phyloP scores from a whole-genome alignment of 2,113 vertebrate genomes.

The Daubentonia madagascariensis region DNA sequence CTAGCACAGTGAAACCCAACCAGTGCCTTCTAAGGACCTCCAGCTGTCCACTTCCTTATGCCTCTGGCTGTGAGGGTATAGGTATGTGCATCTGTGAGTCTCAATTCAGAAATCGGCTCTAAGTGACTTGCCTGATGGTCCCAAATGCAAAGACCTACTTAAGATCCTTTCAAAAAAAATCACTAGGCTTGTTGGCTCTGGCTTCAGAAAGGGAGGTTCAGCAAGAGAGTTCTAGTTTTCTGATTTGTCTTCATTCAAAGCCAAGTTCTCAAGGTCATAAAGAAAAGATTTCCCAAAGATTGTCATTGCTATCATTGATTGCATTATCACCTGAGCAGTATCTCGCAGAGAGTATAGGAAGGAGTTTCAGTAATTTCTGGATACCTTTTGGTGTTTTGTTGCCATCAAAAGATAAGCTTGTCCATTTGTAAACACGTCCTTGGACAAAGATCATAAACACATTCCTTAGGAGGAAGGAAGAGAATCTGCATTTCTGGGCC shows the following conservation, averaged over 20 bases:
- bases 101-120: not conserved
- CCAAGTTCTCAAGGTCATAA: not conserved
- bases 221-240: not conserved
- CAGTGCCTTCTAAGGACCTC: not conserved
- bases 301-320: not conserved
- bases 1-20: not conserved
- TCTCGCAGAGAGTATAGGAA: not conserved
- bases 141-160: not conserved
- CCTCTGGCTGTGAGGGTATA: not conserved
- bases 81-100: not conserved
- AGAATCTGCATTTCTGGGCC: not conserved
- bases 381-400: not conserved
- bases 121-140: not conserved
- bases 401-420: not conserved
- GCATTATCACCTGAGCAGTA: not conserved
- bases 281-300: constrained; percentile 9
- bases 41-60: not conserved
- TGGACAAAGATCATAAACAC: not conserved
- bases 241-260: not conserved
- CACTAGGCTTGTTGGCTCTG: not conserved
- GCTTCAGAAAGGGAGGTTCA: not conserved
- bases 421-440: not conserved
- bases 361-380: not conserved
- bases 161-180: not conserved
- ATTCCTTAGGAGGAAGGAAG: not conserved